These are phyloP conservation scores for Coendou prehensilis DNA, from an alignment of 2,797 vertebrate genomes.

Conservation along the genomic window DNA sequence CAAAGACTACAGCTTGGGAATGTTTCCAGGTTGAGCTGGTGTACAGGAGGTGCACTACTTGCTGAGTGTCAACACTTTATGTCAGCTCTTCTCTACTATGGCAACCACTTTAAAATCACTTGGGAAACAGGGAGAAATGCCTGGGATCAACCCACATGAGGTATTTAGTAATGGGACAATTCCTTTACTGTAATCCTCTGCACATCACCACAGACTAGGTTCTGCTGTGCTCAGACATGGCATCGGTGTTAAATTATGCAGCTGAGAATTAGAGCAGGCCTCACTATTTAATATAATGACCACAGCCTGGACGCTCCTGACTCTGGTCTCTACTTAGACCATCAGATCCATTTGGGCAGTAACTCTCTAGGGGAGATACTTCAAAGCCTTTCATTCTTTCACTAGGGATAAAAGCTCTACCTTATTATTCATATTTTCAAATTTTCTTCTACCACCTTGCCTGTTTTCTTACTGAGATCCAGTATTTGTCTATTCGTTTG, in stretches of 20 bases:
- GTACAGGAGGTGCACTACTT: not conserved
- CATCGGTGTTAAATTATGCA: not conserved
- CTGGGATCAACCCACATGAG: not conserved
- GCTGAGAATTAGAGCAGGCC: not conserved
- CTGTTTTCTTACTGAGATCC: not conserved
- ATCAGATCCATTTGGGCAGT: not conserved
- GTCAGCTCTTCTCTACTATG: not conserved
- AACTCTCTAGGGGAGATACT: not conserved
- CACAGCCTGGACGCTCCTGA: not conserved
- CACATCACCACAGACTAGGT: not conserved
- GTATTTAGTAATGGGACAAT: not conserved
- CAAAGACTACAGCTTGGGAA: not conserved
- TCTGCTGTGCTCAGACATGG: not conserved
- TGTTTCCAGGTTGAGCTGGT: not conserved
- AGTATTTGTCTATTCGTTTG: not conserved
- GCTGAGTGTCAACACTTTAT: not conserved
- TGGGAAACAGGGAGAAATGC: not conserved
- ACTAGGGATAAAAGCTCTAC: not conserved
- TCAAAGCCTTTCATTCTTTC: not conserved
- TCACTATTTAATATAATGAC: not conserved
- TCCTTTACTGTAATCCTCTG: not conserved
- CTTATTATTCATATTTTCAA: not conserved
- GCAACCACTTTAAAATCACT: not conserved
- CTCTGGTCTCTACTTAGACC: not conserved
- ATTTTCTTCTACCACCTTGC: not conserved